Conservation (phyloP, 2,113 vertebrate genomes). For the Lamprologus ornatipinnis region DNA sequence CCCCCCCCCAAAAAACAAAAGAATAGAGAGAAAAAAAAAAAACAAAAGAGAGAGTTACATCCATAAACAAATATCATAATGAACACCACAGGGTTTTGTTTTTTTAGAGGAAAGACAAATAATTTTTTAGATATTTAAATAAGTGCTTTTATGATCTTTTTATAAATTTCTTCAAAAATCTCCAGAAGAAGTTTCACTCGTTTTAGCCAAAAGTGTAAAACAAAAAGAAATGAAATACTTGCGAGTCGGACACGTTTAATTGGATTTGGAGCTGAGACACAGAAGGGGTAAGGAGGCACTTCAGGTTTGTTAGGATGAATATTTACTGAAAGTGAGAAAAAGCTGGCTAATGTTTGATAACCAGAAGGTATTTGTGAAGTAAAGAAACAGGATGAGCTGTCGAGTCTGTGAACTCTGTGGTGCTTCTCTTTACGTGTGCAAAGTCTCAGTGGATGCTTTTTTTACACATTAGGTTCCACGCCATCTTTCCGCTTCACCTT, state of each 20-base stretch:
- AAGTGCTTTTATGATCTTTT: background rate
- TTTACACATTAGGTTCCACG: background rate
- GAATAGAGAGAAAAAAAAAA: accelerated
- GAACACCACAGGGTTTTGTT: background rate
- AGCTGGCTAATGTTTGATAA: background rate
- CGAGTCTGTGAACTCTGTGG: background rate
- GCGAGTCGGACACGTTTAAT: background rate
- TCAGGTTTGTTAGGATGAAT: background rate
- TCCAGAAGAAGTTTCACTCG: background rate
- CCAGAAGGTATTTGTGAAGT: background rate
- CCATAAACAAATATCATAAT: background rate
- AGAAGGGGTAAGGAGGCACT: background rate
- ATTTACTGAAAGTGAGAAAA: background rate
- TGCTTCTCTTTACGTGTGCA: background rate
- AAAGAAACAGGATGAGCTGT: background rate
- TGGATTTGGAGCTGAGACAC: background rate
- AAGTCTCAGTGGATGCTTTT: background rate
- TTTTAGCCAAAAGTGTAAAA: background rate
- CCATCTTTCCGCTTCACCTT: background rate
- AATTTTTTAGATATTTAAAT: background rate
- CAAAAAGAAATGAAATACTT: background rate
- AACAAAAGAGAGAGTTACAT: background rate
- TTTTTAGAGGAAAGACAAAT: background rate
- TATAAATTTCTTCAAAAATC: background rate
- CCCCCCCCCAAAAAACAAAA: no score